Conservation (phyloP, 2,113 vertebrate genomes). For the Phodopus roborovskii region DNA sequence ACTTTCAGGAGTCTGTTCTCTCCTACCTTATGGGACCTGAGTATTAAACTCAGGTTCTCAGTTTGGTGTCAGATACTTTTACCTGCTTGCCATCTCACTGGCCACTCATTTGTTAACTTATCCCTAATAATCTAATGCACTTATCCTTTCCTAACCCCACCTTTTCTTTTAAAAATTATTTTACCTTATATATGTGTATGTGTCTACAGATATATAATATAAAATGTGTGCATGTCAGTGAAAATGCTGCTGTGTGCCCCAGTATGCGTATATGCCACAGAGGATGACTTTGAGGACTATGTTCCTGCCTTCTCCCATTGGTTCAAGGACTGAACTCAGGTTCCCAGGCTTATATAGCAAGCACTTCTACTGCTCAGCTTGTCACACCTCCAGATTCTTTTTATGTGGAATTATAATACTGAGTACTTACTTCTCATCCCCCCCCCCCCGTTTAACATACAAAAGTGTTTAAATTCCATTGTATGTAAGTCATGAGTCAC, state of each 20-base stretch:
- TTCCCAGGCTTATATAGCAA: neutral
- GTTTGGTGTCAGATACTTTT: too few relatives aligned
- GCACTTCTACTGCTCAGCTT: neutral
- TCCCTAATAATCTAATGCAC: neutral
- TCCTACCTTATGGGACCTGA: neutral
- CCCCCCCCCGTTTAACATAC: neutral
- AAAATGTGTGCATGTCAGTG: neutral
- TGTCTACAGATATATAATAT: neutral
- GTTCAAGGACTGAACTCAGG: neutral
- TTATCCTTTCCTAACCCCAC: neutral
- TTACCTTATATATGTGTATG: neutral
- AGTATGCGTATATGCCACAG: neutral
- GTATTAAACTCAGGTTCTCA: neutral
- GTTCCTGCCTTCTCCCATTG: neutral
- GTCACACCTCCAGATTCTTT: neutral
- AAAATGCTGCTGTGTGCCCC: neutral
- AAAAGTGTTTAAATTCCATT: neutral
- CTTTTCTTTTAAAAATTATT: neutral
- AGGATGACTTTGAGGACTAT: neutral
- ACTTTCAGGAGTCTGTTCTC: neutral
- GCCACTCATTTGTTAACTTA: conserved; percentile 7
- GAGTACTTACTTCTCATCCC: conserved; percentile 14
- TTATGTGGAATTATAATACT: conserved; percentile 3
- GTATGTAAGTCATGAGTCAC: neutral
- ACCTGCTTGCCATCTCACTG: neutral